Evolutionary conservation across 2,113 vertebrate genomes (phyloP), one percentile per base, ranked within the genome.

Genomic region (Hemicordylus capensis): DNA sequence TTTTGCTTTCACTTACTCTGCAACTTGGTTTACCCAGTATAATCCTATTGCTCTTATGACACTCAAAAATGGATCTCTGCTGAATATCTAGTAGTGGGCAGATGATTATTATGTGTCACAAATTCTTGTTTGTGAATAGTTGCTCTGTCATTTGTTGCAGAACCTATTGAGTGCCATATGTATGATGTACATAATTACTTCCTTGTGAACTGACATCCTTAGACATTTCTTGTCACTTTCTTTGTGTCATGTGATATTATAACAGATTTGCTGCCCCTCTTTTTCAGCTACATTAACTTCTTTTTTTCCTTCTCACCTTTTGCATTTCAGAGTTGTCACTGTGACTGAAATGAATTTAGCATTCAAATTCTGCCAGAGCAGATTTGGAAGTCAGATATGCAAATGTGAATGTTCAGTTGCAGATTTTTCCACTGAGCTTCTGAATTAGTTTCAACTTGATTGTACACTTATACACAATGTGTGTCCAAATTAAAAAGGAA

Each of bases 161-260:
- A 64, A 61, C 64, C 66, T 76, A 74, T 4, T 63, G 34, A 44
- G 22, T 85, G 64, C 64, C 85, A 7, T 88, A 69, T 83, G 79
- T 88, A 88, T 59, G 51, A 72, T 4, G 74, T 84, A 70, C 26
- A 69, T 31, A 46, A 91, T 79, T 85, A 87, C 85, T 93, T 88
- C 84, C 66, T 67, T 44, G 70, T 78, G 69, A 80, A 17, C 31
- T 81, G 66, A 54, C 87, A 81, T 89, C 66, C 26, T 70, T 81
- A 64, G 26, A 88, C 44, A 66, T 44, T 12, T 37, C 67, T 5
- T 74, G 81, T 31, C 73, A 39, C 39, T 81, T 17, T 76, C 80
- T 75, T 56, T 11, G 0, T 0, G 1, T 20, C 39, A 69, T n/a
- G 11, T 89, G 89, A 28, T 86, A 69, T 80, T 51, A 90, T 72